Conservation (phyloP, 2,797 vertebrate species). For the Liasis olivaceus region DNA sequence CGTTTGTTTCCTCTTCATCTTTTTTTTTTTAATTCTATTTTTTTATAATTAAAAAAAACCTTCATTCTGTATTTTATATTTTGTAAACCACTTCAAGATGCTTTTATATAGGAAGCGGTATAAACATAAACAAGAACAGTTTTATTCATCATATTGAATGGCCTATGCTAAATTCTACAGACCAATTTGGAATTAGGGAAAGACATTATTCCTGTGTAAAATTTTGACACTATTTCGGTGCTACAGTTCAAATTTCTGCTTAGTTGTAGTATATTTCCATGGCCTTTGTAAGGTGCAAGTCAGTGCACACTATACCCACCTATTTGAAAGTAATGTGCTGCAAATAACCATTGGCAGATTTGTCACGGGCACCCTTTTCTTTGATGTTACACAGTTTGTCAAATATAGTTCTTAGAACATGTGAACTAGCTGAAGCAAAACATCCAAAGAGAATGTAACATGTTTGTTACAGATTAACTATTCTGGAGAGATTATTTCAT, state of each 20-base stretch:
- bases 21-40: too few relatives aligned
- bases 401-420: not conserved
- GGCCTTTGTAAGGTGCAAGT: not conserved
- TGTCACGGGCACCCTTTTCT: not conserved
- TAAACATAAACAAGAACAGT: not conserved
- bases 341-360: not conserved
- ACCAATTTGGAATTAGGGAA: not conserved
- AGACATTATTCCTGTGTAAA: not conserved
- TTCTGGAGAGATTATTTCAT: constrained; percentile 10
- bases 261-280: not conserved
- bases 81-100: too few relatives aligned
- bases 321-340: not conserved
- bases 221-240: not conserved
- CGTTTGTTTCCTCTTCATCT: too few relatives aligned
- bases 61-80: too few relatives aligned
- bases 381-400: not conserved
- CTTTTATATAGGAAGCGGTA: too few relatives aligned
- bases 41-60: too few relatives aligned
- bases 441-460: constrained; percentile 21
- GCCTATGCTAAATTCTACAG: constrained; percentile 46
- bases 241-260: not conserved
- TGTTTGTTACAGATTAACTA: constrained; percentile 3
- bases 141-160: constrained; percentile 51
- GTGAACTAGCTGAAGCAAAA: constrained; percentile 18
- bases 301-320: not conserved